phyloP scores from a whole-genome alignment of 2,888 invertebrate species.

The Drosophila siamana region DNA sequence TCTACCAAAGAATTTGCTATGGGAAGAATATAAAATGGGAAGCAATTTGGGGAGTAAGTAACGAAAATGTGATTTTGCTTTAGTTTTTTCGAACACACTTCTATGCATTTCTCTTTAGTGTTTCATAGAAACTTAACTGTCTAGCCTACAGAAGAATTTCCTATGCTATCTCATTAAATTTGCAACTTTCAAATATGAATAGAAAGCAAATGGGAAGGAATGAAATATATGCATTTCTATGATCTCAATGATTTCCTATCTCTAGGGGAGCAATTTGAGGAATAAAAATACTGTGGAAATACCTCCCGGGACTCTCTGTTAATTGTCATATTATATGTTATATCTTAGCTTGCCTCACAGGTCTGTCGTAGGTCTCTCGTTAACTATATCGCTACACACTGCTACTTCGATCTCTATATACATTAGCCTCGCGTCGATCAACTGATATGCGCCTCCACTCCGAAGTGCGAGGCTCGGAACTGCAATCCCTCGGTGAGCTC shows the following conservation, averaged over 20 bases:
- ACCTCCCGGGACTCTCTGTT: background rate
- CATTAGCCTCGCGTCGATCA: conserved; percentile 46
- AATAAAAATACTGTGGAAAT: background rate
- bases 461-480: conserved; percentile 61
- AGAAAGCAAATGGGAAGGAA: no score
- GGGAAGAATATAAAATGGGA: no score
- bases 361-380: conserved; percentile 47
- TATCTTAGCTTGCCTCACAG: conserved; percentile 28
- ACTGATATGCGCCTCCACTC: conserved; percentile 63
- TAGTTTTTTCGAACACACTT: background rate
- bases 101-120: background rate
- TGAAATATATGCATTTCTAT: no score
- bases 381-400: conserved; percentile 10
- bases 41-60: no score
- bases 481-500: conserved; percentile 59
- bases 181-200: no score
- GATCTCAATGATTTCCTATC: no score
- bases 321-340: conserved; percentile 3
- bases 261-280: no score
- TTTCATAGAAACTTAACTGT: no score
- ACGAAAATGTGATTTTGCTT: no score
- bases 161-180: no score
- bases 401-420: conserved; percentile 28
- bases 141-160: no score
- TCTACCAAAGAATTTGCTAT: no score